These are phyloP conservation scores for Dinoponera quadriceps DNA, from an alignment of 1,140 invertebrate genomes.

Conservation along the genomic window DNA sequence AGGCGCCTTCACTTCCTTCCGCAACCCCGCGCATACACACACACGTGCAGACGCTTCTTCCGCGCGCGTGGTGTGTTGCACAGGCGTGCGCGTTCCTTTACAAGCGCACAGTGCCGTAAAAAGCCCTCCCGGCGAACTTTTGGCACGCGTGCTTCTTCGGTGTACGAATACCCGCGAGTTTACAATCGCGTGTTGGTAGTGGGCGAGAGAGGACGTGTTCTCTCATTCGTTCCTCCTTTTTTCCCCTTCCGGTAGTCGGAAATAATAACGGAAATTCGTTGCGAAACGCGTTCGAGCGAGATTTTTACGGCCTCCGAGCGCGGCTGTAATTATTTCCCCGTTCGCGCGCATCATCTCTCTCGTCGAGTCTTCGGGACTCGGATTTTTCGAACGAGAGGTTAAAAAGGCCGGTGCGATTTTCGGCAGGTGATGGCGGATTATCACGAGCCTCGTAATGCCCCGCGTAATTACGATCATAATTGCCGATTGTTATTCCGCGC, in stretches of 20 bases:
- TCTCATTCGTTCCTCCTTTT: background rate
- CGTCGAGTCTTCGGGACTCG: no score
- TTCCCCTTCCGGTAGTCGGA: background rate
- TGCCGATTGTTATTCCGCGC: background rate
- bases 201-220: background rate
- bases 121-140: slow-evolving; percentile 26
- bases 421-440: no score
- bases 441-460: background rate
- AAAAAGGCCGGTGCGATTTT: no score
- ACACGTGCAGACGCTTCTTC: slow-evolving; percentile 32
- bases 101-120: slow-evolving; percentile 43
- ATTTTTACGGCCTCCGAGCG: no score
- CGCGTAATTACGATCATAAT: background rate
- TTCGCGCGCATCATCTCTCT: no score
- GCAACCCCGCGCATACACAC: slow-evolving; percentile 41
- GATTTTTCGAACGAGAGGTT: no score
- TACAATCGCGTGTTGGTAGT: background rate
- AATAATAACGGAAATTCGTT: background rate
- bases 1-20: slow-evolving; percentile 25
- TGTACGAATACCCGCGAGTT: slow-evolving; percentile 6
- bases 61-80: slow-evolving; percentile 29
- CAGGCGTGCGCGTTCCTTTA: slow-evolving; percentile 38
- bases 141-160: background rate
- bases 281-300: background rate
- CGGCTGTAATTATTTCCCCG: no score